Percentiles rank a stretch among this genome's conserved stretches.
phyloP scores from a whole-genome alignment of 2,113 vertebrate species.

The Laticauda laticaudata region DNA sequence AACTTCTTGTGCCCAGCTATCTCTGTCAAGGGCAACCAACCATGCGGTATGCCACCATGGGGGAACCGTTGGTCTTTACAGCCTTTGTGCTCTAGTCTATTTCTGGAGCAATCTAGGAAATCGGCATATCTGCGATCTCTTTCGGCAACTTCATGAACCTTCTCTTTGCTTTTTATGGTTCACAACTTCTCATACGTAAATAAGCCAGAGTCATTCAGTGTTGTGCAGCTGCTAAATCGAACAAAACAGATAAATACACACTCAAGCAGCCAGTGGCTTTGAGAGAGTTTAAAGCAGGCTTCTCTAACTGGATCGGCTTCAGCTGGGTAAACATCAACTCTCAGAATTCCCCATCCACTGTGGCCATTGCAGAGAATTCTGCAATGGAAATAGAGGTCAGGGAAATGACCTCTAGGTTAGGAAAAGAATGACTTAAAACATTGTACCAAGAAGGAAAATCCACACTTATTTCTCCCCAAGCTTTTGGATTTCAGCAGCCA shows the following conservation, averaged over 20 bases:
- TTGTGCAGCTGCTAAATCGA: background rate
- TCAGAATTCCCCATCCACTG: background rate
- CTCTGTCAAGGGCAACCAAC: background rate
- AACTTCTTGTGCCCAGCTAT: background rate
- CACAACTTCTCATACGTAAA: background rate
- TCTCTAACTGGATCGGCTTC: background rate
- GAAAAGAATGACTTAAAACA: background rate
- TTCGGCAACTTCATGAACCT: background rate
- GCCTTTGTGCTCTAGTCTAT: background rate
- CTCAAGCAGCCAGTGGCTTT: background rate
- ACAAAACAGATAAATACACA: background rate
- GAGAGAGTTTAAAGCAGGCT: background rate
- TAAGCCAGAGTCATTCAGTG: background rate
- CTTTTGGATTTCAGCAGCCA: background rate
- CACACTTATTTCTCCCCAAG: background rate
- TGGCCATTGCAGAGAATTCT: background rate
- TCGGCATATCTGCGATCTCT: background rate
- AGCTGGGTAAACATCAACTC: background rate
- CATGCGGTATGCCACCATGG: fast-evolving
- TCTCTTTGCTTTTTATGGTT: background rate
- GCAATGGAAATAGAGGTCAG: no score
- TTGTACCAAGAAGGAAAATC: background rate
- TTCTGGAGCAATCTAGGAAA: background rate
- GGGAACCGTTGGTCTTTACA: no score
- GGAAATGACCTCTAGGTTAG: background rate